A percentile compares a stretch with the other conserved stretches of the same genome.
phyloP scores from a whole-genome alignment of 2,888 invertebrate genomes.

The Tigriopus californicus region DNA sequence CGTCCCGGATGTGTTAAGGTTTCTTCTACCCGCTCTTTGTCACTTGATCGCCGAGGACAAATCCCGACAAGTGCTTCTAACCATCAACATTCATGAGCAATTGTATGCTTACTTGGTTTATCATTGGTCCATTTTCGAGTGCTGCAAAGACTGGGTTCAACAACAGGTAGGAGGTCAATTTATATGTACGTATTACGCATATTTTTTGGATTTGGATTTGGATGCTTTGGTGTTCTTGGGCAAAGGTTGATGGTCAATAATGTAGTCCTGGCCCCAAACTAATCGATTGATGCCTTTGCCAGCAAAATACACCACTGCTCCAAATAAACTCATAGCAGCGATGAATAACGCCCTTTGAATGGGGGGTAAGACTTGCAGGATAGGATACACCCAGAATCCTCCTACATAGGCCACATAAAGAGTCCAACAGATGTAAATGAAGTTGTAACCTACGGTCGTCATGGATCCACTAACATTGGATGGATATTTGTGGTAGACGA shows the following conservation, averaged over 20 bases:
- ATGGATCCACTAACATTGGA: not conserved
- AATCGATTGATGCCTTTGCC: not conserved
- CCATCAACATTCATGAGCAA: conserved; percentile 27
- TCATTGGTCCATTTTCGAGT: conserved; percentile 20
- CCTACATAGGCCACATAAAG: not conserved
- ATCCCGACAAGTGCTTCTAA: conserved; percentile 55
- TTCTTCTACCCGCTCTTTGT: conserved; percentile 71
- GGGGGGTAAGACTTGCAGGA: not conserved
- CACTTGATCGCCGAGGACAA: conserved; percentile 79
- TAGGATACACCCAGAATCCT: conserved; percentile 12
- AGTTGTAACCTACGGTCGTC: not conserved
- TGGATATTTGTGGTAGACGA: not conserved
- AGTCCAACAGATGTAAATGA: not conserved
- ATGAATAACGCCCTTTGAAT: conserved; percentile 6
- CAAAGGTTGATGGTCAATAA: too few relatives aligned
- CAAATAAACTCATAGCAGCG: not conserved
- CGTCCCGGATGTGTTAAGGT: conserved; percentile 48
- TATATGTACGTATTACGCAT: not conserved
- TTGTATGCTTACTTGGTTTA: conserved; percentile 23
- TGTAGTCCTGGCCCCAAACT: conserved; percentile 18
- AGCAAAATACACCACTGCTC: not conserved
- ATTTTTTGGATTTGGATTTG: too few relatives aligned
- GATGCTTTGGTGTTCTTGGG: too few relatives aligned
- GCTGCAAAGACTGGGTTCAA: conserved; percentile 12
- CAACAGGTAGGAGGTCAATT: not conserved